These are phyloP conservation scores for Tuberolachnus salignus DNA, from an alignment of 2,888 invertebrate species.

Conservation along the genomic window DNA sequence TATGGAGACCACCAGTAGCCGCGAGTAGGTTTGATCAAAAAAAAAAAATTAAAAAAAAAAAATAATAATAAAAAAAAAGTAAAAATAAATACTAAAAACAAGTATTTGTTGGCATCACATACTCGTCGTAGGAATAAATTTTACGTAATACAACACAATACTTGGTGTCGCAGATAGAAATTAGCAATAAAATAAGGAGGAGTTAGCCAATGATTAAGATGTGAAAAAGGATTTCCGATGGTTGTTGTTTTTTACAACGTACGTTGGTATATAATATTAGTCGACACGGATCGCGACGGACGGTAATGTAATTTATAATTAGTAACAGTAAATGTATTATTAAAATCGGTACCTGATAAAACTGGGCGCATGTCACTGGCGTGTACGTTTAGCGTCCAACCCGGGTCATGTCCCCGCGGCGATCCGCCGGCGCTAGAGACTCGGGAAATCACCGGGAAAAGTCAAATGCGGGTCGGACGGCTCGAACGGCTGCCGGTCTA, in stretches of 20 bases:
- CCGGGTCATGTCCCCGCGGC: neutral
- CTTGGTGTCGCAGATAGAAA: constrained; percentile 36
- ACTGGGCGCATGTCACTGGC: constrained; percentile 40
- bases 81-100: neutral
- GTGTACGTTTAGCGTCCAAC: neutral
- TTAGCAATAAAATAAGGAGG: too few relatives aligned
- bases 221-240: too few relatives aligned
- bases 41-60: too few relatives aligned
- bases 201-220: too few relatives aligned
- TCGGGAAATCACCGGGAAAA: neutral
- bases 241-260: too few relatives aligned
- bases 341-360: constrained; percentile 20
- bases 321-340: neutral
- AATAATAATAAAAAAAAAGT: too few relatives aligned
- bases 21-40: neutral
- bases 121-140: constrained; percentile 39
- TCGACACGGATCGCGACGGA: too few relatives aligned
- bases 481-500: neutral
- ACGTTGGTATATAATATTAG: too few relatives aligned
- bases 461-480: constrained; percentile 14
- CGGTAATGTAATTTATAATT: too few relatives aligned
- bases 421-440: neutral
- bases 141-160: constrained; percentile 52
- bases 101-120: constrained; percentile 53
- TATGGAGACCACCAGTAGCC: neutral